Evolutionary conservation across 2,797 vertebrate genomes (phyloP), one percentile per base, ranked within the genome.

Genomic region (Cygnus olor): DNA sequence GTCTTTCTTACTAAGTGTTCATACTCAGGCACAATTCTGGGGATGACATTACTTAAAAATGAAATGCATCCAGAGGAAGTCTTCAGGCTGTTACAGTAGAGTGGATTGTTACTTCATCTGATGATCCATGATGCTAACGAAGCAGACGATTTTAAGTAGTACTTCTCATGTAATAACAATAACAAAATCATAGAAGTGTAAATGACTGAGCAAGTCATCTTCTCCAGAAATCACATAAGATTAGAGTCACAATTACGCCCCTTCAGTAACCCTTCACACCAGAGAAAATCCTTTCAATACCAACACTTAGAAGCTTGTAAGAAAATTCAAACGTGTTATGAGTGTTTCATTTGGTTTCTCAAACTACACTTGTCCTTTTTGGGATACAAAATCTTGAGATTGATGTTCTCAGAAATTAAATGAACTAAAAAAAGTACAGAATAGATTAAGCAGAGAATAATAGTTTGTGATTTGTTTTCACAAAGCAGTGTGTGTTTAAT

Each of bases 391-490:
- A 88, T 25, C 0, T 1, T 38, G 61, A 66, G 63, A 80, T 0
- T 83, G 63, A 85, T 11, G 53, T 76, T 93, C 32, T 88, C 57
- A 9, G 20, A 70, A 84, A 89, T 76, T 84, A 81, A 92, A 94
- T 42, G 36, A 90, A 28, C 32, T 81, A 79, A 18, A 73, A 32
- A 85, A 88, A 79, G n/a, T 32, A 70, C 19, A 66, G 56, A 89
- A 65, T 34, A 64, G n/a, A 73, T 85, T 82, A 78, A 91, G 17
- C 17, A 44, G n/a, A 83, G 36, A 71, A 79, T 79, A 85, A 84
- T 42, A 54, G 16, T 51, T 85, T 66, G 8, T 72, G 30, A 84
- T 78, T 88, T 84, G 42, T 83, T 96, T 93, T 79, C 66, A 81
- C 42, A 80, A 92, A 76, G 5, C 42, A 19, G 1, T 19, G 18